Conservation (phyloP, 2,888 invertebrate genomes). For the Catonia carolina region DNA sequence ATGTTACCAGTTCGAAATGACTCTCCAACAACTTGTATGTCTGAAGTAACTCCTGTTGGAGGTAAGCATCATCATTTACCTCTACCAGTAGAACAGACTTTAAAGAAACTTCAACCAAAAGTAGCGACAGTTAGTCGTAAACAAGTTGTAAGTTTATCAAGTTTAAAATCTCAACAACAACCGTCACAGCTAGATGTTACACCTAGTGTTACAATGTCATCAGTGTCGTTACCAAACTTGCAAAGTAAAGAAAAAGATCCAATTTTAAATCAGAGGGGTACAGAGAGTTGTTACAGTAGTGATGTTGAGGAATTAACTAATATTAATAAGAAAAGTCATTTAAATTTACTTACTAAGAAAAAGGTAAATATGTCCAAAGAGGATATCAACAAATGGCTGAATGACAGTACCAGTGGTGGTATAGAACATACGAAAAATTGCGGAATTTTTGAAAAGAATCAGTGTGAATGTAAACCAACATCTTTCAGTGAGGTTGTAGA, state of each 20-base stretch:
- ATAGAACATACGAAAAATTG: constrained; percentile 32
- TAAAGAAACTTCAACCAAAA: constrained; percentile 27
- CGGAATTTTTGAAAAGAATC: constrained; percentile 32
- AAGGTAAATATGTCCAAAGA: constrained; percentile 33
- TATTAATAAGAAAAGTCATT: not conserved
- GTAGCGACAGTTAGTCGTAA: constrained; percentile 25
- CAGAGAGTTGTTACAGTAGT: not conserved
- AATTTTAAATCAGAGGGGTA: not conserved
- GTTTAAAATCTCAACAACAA: constrained; percentile 5
- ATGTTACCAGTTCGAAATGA: too few species aligned
- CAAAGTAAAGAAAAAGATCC: too few species aligned
- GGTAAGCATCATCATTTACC: constrained; percentile 33
- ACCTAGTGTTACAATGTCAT: not conserved
- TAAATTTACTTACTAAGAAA: constrained; percentile 27
- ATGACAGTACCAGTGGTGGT: constrained; percentile 30
- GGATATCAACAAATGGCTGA: constrained; percentile 33
- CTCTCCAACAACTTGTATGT: too few species aligned
- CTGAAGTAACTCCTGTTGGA: not conserved
- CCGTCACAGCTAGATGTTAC: not conserved
- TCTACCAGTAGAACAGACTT: constrained; percentile 32
- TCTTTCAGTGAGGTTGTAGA: too few species aligned
- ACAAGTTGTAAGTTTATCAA: constrained; percentile 21
- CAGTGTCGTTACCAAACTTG: not conserved
- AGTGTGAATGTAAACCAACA: constrained; percentile 28
- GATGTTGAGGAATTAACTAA: constrained; percentile 15